Evolutionary conservation across 1,140 invertebrate species (phyloP).

Genomic region (Trichoplusia ni): DNA sequence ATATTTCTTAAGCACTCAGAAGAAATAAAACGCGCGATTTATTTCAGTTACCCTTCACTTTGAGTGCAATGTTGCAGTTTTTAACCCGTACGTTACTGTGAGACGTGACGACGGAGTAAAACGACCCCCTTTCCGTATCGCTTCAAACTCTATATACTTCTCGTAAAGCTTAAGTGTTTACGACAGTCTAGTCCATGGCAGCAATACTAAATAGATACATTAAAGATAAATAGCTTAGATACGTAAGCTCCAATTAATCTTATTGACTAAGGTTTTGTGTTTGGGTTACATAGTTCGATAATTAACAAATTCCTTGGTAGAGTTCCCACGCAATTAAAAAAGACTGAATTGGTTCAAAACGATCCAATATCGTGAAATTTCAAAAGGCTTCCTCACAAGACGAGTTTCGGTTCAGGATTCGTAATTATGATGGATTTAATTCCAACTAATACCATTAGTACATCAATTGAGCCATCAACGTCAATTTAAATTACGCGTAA

Average conservation of each 20-base stretch:
- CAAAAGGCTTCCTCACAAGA: no score
- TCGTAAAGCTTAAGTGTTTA: constrained; percentile 10
- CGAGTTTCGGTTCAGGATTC: no score
- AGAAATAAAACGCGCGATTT: constrained; percentile 2
- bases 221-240: neutral
- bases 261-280: no score
- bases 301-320: no score
- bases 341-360: no score
- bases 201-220: neutral
- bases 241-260: no score
- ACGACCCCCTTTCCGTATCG: neutral
- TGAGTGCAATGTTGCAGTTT: constrained; percentile 23
- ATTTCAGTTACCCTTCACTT: neutral
- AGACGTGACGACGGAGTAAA: constrained; percentile 1
- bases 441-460: neutral
- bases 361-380: no score
- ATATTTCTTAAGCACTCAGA: no score
- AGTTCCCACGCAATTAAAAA: no score
- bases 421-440: no score
- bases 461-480: neutral
- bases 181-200: constrained; percentile 1
- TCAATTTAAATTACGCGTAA: constrained; percentile 8
- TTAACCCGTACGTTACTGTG: neutral
- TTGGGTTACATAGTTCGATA: no score
- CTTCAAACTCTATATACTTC: neutral